These are phyloP conservation scores for Hucho hucho DNA, from an alignment of 2,113 vertebrate species.

Conservation along the genomic window DNA sequence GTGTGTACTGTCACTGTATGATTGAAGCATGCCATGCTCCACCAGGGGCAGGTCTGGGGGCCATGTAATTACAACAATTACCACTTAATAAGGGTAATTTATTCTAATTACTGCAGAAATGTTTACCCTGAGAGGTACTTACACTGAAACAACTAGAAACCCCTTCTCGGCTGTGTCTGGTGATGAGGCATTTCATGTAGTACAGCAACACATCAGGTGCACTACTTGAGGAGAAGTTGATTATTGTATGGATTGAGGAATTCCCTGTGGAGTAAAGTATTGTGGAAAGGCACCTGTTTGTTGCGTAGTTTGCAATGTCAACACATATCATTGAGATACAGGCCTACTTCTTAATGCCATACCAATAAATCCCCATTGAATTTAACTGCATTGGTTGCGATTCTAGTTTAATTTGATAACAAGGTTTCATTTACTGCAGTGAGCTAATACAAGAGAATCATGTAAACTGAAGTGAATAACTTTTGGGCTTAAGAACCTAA, in stretches of 20 bases:
- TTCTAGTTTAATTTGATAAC: neutral
- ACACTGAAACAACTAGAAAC: slow-evolving; percentile 7
- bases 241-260: neutral
- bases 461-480: no score
- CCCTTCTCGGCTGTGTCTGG: neutral
- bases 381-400: neutral
- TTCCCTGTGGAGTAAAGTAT: neutral
- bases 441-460: neutral
- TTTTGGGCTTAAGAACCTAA: no score
- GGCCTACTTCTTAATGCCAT: no score
- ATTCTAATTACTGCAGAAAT: slow-evolving; percentile 42
- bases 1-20: slow-evolving; percentile 35
- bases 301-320: neutral
- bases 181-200: neutral
- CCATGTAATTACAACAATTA: slow-evolving; percentile 53
- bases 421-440: neutral
- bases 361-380: neutral
- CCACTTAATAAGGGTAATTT: slow-evolving; percentile 61
- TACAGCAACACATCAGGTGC: slow-evolving; percentile 46
- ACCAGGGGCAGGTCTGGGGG: slow-evolving; percentile 29
- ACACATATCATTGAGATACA: neutral
- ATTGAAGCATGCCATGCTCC: slow-evolving; percentile 14
- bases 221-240: neutral
- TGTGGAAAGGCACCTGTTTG: neutral
- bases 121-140: slow-evolving; percentile 33